Evolutionary conservation across 1,140 invertebrate genomes (phyloP).

Genomic region (Drosophila pandora): DNA sequence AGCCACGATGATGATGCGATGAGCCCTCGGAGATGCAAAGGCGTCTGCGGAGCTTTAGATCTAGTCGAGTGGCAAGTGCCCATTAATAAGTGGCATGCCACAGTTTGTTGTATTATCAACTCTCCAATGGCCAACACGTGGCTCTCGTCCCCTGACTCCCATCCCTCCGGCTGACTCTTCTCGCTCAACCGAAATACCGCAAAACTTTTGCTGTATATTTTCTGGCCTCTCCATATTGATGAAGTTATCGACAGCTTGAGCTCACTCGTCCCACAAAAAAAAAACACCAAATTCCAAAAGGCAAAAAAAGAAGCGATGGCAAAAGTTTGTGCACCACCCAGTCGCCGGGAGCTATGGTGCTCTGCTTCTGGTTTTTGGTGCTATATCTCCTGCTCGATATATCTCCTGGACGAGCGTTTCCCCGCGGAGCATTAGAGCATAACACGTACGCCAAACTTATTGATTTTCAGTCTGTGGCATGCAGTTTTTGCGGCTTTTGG

Average conservation of each 20-base stretch:
- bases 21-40: slow-evolving; percentile 32
- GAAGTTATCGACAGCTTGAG: slow-evolving; percentile 70
- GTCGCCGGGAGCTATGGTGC: slow-evolving; percentile 25
- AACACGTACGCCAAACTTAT: slow-evolving; percentile 78
- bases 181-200: slow-evolving; percentile 15
- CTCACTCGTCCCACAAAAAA: slow-evolving; percentile 40
- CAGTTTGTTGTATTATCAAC: slow-evolving; percentile 55
- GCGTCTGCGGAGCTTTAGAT: slow-evolving; percentile 42
- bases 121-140: slow-evolving; percentile 67
- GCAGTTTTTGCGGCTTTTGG: slow-evolving; percentile 73
- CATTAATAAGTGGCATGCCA: slow-evolving; percentile 74
- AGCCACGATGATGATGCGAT: slow-evolving; percentile 51
- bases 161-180: neutral
- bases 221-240: slow-evolving; percentile 56
- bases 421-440: slow-evolving; percentile 44
- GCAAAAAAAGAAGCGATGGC: neutral
- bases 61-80: slow-evolving; percentile 52
- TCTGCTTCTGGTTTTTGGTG: slow-evolving; percentile 10
- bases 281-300: slow-evolving; percentile 10
- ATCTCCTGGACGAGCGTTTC: slow-evolving; percentile 28
- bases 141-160: neutral
- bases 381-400: slow-evolving; percentile 22
- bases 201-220: slow-evolving; percentile 41
- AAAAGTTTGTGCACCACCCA: slow-evolving; percentile 24
- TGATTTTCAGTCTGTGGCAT: slow-evolving; percentile 67